Evolutionary conservation across 1,140 invertebrate species (phyloP), one percentile per base, ranked within the genome.

Genomic region (Heliothis subflexa): DNA sequence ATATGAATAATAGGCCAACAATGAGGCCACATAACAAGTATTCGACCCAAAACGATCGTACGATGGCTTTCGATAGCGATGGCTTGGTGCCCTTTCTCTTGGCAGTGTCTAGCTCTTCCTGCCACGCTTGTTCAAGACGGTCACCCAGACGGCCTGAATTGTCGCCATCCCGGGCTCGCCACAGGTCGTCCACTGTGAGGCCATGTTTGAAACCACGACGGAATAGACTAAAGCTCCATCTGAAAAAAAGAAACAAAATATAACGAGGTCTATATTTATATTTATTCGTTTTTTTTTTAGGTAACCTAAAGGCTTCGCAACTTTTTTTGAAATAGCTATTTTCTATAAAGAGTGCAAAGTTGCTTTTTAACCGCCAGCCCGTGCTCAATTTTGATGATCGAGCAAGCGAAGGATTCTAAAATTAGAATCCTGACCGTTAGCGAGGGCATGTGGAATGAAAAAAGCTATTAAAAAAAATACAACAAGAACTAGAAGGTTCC

Each of bases 151-250:
- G 82, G 12, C 94, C 93, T 0, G 96, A 96, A 28, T 91, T 89
- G 80, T 97, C 96, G 25, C 95, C 94, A 5, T 93, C 91, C 3
- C 96, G 89, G n/a, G 96, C 95, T 82, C 95, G 92, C 87, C 95
- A 96, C n/a, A 97, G 84, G 83, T 97, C 96, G 2, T 94, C 87
- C 50, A 95, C 85, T 68, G 95, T 95, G 13, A 96, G 84, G 62
- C 96, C 95, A 28, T 93, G 85, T 86, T 95, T 95, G 78, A 90
- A 93, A 13, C 92, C 92, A 77, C 86, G 83, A 54, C 79, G 82
- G 62, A 94, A 94, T 71, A 94, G 76, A 25, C 71, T 81, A 45
- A 93, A 92, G 68, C 93, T 93, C 88, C 88, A 94, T 87, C 93
- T 94, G 81, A 25, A 85, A 80, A 74, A 85, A 54, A 49, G 52